A percentile compares a stretch with the other conserved stretches of the same genome.
phyloP scores from a whole-genome alignment of 2,797 vertebrate species.

The Ispidina picta region DNA sequence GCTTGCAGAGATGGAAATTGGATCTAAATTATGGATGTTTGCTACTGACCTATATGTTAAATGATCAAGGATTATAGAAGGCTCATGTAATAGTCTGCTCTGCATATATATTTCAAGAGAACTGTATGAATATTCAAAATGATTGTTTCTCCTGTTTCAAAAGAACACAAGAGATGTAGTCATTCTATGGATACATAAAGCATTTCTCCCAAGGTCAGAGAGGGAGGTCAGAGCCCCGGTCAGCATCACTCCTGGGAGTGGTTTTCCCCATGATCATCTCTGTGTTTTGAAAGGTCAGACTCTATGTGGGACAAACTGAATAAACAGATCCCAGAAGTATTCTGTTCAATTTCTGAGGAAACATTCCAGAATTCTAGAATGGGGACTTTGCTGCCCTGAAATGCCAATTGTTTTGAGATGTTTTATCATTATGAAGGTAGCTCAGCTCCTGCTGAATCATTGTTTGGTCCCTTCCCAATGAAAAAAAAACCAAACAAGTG shows the following conservation, averaged over 20 bases:
- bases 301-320: conserved; percentile 60
- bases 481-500: too few relatives aligned
- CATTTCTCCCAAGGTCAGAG: conserved; percentile 44
- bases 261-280: conserved; percentile 34
- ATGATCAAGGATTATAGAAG: conserved; percentile 5
- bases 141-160: not conserved
- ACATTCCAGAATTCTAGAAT: not conserved
- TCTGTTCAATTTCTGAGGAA: conserved; percentile 40
- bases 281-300: conserved; percentile 61
- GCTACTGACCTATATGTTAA: conserved; percentile 21
- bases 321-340: conserved; percentile 47
- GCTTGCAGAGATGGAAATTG: conserved; percentile 20
- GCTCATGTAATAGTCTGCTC: not conserved
- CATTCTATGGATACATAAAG: not conserved
- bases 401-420: conserved; percentile 33
- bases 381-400: conserved; percentile 31
- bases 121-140: conserved; percentile 9
- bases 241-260: conserved; percentile 40
- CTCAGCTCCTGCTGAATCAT: not conserved
- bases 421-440: conserved; percentile 36
- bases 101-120: conserved; percentile 33
- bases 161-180: not conserved
- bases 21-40: conserved; percentile 44
- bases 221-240: conserved; percentile 25
- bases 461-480: not conserved